Percentiles rank a stretch among this genome's conserved stretches.
Evolutionary conservation across 92 coral and sea anemone species (phyloP).

Genomic region (Parazoanthus swiftii): DNA sequence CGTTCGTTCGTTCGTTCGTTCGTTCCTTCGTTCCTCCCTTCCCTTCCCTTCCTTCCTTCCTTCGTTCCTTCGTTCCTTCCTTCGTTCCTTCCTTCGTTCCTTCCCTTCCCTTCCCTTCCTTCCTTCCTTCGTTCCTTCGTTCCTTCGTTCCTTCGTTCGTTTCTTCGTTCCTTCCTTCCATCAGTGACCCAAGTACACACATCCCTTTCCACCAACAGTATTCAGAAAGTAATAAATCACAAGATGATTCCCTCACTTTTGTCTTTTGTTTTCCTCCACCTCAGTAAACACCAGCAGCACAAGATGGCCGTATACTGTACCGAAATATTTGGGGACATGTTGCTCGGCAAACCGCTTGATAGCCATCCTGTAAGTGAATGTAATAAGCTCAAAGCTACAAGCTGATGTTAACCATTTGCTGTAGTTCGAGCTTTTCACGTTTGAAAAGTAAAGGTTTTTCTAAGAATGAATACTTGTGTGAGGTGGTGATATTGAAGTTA

Average conservation of each 20-base stretch:
- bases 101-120: neutral
- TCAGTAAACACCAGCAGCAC: constrained; percentile 86
- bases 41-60: neutral
- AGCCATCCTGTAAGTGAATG: constrained; percentile 84
- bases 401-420: too few species aligned
- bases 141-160: neutral
- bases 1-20: too few species aligned
- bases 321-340: constrained; percentile 86
- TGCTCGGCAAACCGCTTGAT: constrained; percentile 83
- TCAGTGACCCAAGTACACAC: too few species aligned
- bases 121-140: neutral
- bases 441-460: too few species aligned
- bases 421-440: too few species aligned
- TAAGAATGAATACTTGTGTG: too few species aligned
- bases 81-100: neutral
- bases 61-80: neutral
- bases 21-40: neutral
- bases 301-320: constrained; percentile 89
- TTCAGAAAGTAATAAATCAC: neutral
- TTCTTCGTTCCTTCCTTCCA: neutral
- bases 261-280: neutral
- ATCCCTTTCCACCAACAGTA: neutral
- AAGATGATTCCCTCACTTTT: neutral
- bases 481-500: too few species aligned
- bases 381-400: neutral